These are phyloP conservation scores for Iselma pallidipennis DNA, from an alignment of 2,888 invertebrate genomes.

Conservation along the genomic window DNA sequence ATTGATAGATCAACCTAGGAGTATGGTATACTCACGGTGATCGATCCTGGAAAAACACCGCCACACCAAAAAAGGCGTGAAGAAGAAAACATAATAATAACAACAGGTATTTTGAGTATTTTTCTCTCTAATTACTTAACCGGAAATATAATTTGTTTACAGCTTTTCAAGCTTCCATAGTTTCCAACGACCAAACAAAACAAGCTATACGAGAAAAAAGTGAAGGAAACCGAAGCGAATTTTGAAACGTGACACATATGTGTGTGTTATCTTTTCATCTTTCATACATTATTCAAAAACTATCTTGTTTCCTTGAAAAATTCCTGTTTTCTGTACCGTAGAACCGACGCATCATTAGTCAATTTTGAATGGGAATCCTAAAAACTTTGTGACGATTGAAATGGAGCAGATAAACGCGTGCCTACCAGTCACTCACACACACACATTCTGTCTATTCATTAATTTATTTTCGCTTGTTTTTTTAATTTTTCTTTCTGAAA, in stretches of 20 bases:
- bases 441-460: conserved; percentile 1
- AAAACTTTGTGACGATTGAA: neutral
- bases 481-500: neutral
- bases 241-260: neutral
- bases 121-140: no score
- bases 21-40: no score
- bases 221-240: neutral
- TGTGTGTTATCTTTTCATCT: neutral
- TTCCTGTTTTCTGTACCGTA: neutral
- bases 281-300: neutral
- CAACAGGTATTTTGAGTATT: no score
- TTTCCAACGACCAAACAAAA: neutral
- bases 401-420: neutral
- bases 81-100: neutral
- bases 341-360: neutral
- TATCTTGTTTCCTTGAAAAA: neutral
- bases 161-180: neutral
- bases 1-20: no score
- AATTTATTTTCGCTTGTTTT: neutral
- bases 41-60: no score
- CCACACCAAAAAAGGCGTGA: no score
- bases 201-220: neutral
- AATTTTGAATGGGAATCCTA: neutral
- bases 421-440: conserved; percentile 8
- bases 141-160: conserved; percentile 17